Conservation (phyloP, 2,888 invertebrate species). For the Scaptomyza polygonia region DNA sequence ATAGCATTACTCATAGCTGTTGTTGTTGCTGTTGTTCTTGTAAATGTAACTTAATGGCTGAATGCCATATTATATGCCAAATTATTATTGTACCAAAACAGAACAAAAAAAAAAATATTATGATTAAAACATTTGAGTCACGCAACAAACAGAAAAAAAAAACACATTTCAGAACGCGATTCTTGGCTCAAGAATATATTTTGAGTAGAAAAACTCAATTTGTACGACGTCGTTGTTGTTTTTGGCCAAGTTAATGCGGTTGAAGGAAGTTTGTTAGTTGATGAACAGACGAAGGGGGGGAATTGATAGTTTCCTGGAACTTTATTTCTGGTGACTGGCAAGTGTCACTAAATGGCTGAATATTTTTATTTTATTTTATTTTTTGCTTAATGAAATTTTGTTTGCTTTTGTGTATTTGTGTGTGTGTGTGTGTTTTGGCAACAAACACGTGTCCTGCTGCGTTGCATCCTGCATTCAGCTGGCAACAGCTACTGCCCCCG, state of each 20-base stretch:
- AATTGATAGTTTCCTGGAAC: conserved; percentile 23
- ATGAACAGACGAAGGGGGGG: conserved; percentile 1
- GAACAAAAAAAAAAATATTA: conserved; percentile 50
- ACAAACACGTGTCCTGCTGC: conserved; percentile 66
- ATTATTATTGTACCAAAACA: conserved; percentile 65
- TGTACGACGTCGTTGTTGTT: conserved; percentile 51
- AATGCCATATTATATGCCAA: conserved; percentile 60
- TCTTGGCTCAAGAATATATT: conserved; percentile 37
- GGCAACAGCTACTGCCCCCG: conserved; percentile 21
- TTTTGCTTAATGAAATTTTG: conserved; percentile 58
- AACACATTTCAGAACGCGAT: conserved; percentile 12
- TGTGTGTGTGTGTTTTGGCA: conserved; percentile 17
- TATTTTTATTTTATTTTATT: too few species aligned
- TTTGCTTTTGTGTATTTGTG: conserved; percentile 26
- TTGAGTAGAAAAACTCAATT: conserved; percentile 77
- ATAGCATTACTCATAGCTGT: conserved; percentile 59
- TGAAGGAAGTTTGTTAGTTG: not conserved
- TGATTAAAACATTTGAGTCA: conserved; percentile 81
- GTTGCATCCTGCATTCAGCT: conserved; percentile 49
- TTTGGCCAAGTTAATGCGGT: conserved; percentile 6
- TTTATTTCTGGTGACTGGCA: conserved; percentile 35
- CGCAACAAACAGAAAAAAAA: conserved; percentile 56
- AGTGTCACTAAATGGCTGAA: conserved; percentile 48
- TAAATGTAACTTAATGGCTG: conserved; percentile 65
- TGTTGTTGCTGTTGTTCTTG: conserved; percentile 19